These are phyloP conservation scores for Bombyx huttoni DNA, from an alignment of 2,888 invertebrate genomes.

Conservation along the genomic window DNA sequence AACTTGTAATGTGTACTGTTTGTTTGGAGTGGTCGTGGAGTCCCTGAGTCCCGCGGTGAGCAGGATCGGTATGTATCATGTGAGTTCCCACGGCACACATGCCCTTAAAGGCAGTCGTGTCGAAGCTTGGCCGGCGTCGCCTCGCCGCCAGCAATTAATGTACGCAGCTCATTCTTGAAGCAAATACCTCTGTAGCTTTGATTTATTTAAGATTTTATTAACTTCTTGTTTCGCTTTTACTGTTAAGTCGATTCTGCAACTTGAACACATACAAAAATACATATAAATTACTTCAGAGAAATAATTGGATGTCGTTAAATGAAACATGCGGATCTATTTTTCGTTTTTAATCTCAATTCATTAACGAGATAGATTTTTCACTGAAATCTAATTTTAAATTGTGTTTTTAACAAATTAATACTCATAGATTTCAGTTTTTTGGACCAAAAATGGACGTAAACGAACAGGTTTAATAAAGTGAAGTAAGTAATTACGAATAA, in stretches of 20 bases:
- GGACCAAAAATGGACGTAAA: too few relatives aligned
- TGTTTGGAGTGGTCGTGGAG: neutral
- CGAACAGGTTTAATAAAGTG: too few relatives aligned
- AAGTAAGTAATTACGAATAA: too few relatives aligned
- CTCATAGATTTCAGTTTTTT: too few relatives aligned
- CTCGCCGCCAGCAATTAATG: neutral
- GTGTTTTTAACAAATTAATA: too few relatives aligned
- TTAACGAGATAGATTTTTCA: neutral
- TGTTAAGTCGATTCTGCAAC: neutral
- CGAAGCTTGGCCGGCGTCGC: constrained; percentile 7
- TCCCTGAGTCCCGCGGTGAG: constrained; percentile 3
- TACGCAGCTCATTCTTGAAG: neutral
- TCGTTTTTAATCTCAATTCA: neutral
- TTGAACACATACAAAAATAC: neutral
- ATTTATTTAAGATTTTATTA: neutral
- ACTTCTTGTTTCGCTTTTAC: neutral
- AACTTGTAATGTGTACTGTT: neutral
- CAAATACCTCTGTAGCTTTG: neutral
- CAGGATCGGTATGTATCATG: constrained; percentile 18
- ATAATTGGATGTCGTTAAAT: neutral
- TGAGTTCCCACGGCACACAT: constrained; percentile 60
- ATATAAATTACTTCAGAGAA: neutral
- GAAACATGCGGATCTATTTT: neutral
- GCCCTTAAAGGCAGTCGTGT: constrained; percentile 36
- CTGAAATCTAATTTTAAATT: too few relatives aligned